These are phyloP conservation scores for Ceratothoa steindachneri DNA, from an alignment of 2,888 invertebrate species.

Conservation along the genomic window DNA sequence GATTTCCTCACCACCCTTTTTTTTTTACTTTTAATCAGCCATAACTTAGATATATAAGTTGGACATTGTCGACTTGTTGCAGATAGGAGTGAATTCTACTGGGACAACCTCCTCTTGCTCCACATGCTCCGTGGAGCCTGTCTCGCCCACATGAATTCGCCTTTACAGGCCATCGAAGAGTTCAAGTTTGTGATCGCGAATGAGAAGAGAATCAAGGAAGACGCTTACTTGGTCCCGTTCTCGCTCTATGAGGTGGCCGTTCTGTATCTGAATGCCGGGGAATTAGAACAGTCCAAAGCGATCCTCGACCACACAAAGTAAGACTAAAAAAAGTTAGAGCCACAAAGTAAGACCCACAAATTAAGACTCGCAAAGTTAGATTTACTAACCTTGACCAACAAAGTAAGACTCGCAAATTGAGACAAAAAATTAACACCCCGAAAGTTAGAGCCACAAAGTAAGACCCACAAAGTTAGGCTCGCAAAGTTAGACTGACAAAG, in stretches of 20 bases:
- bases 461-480: too few relatives aligned
- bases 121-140: conserved; percentile 77
- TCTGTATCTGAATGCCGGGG: conserved; percentile 67
- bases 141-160: conserved; percentile 71
- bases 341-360: background rate
- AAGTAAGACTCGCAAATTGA: background rate
- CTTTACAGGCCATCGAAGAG: conserved; percentile 71
- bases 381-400: background rate
- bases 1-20: too few relatives aligned
- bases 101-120: conserved; percentile 71
- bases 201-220: conserved; percentile 71
- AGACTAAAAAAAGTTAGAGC: conserved; percentile 49
- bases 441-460: too few relatives aligned
- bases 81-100: conserved; percentile 54
- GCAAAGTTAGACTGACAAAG: too few relatives aligned
- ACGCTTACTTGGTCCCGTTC: conserved; percentile 79
- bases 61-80: too few relatives aligned
- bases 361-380: background rate
- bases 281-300: conserved; percentile 64
- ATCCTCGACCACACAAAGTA: conserved; percentile 80
- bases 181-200: conserved; percentile 63
- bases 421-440: background rate
- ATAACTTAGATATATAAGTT: too few relatives aligned
- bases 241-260: conserved; percentile 79
- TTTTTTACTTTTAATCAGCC: too few relatives aligned